Base-by-base conservation (phyloP, 2,797 vertebrate species). In the Hoplostethus mediterraneus region DNA sequence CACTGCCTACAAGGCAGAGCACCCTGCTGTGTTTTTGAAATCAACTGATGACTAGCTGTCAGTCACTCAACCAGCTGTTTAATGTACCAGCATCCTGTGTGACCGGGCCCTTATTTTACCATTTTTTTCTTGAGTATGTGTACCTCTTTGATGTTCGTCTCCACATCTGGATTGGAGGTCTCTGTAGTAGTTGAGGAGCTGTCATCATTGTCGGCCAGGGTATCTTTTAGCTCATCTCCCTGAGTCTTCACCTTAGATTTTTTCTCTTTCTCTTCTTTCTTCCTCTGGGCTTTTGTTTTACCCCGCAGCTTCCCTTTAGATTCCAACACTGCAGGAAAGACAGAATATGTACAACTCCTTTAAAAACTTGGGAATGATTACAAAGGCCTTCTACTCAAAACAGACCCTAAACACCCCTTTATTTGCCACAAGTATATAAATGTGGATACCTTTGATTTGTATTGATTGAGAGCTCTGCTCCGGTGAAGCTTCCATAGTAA, bases 141-240 rank as follows among this genome's bases (percentile, higher is more conserved):
- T 83, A 94, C 98, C 97, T 99, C 98, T 94, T 97, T 98, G 73
- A 96, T 90, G 89, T 92, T 95, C 0, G 95, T 87, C 77, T 99
- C 98, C 82, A 96, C 94, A 44, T 99, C 98, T 6, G 98, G 98
- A 81, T 97, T 99, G 67, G 98, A 99, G 75, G 98, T 97, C 94
- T 99, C 98, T 25, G 98, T 99, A 68, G 98, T 99, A 5, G 98
- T 99, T 84, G 98, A 99, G 82, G 98, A 99, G 92, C 96, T 98
- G 93, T 99, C 98, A 6, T 99, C 98, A 13, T 95, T 94, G 89
- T 98, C 98, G 31, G 93, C 97, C 90, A 97, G 86, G 28, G 93
- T 92, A 75, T 98, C 98, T 79, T 97, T 98, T 10, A 96, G 91
- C 71, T 98, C 97, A n/a, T 98, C 97, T 63, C 96, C 95, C 71